Percentiles rank a stretch among this genome's conserved stretches.
Conservation (phyloP, 2,113 vertebrate genomes). For the Sclerurus mexicanus region DNA sequence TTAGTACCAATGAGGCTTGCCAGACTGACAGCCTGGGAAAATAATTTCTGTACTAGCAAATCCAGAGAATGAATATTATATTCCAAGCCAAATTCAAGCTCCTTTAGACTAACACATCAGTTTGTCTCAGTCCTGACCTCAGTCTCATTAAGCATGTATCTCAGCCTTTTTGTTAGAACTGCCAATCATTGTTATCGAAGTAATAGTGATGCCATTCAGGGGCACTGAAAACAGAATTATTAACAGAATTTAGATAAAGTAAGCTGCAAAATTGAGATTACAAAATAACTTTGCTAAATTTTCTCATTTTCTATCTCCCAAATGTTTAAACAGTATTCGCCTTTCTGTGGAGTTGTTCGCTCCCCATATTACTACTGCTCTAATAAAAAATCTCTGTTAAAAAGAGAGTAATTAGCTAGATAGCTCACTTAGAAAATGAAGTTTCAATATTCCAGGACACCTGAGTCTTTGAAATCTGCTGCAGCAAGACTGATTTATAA, state of each 20-base stretch:
- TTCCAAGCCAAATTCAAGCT: not conserved
- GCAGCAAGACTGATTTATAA: not conserved
- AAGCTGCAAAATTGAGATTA: not conserved
- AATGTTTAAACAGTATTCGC: not conserved
- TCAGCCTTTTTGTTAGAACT: not conserved
- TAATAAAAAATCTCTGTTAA: not conserved
- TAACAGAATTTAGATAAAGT: constrained; percentile 2
- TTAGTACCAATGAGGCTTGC: not conserved
- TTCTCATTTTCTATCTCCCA: not conserved
- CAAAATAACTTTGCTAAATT: not conserved
- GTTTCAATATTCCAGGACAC: not conserved
- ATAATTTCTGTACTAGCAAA: not conserved
- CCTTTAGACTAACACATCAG: not conserved
- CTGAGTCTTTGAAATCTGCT: not conserved
- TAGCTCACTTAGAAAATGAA: not conserved
- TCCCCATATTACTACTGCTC: not conserved
- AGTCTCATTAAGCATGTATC: not conserved
- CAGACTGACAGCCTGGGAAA: not conserved
- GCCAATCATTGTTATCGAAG: not conserved
- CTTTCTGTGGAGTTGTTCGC: not conserved
- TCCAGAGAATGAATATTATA: not conserved
- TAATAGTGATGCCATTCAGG: not conserved
- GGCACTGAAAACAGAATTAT: not conserved
- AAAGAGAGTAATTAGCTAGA: not conserved
- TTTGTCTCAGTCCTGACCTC: not conserved